Percentiles rank a stretch among this genome's conserved stretches.
phyloP scores from a whole-genome alignment of 2,113 vertebrate species.

The Saguinus midas region DNA sequence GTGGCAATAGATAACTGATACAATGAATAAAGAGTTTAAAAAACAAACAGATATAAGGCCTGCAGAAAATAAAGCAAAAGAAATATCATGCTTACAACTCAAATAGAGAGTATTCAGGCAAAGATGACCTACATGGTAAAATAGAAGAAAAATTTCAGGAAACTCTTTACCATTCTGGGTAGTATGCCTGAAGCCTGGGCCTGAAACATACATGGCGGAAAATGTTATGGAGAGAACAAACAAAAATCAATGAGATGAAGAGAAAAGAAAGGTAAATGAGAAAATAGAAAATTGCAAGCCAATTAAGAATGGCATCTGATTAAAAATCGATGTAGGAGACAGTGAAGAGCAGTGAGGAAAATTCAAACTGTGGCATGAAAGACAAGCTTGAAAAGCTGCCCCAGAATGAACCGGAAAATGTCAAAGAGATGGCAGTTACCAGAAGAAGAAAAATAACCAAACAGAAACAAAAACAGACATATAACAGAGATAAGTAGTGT shows the following conservation, averaged over 20 bases:
- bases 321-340: not conserved
- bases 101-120: not conserved
- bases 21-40: not conserved
- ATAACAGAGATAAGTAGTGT: not conserved
- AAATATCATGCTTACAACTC: not conserved
- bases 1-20: not conserved
- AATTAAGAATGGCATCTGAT: not conserved
- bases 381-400: not conserved
- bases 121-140: not conserved
- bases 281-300: not conserved
- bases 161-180: not conserved
- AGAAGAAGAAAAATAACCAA: not conserved
- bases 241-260: not conserved
- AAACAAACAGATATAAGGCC: not conserved
- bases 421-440: not conserved
- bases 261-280: not conserved
- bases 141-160: not conserved
- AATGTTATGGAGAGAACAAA: not conserved
- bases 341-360: not conserved
- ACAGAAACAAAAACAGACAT: not conserved
- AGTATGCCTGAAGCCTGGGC: fast-evolving
- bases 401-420: not conserved
- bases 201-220: not conserved
- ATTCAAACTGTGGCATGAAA: not conserved
- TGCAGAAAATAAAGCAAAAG: not conserved